A percentile compares a stretch with the other conserved stretches of the same genome.
Conservation (phyloP, 2,797 vertebrate genomes). For the Loris lydekkerianus region DNA sequence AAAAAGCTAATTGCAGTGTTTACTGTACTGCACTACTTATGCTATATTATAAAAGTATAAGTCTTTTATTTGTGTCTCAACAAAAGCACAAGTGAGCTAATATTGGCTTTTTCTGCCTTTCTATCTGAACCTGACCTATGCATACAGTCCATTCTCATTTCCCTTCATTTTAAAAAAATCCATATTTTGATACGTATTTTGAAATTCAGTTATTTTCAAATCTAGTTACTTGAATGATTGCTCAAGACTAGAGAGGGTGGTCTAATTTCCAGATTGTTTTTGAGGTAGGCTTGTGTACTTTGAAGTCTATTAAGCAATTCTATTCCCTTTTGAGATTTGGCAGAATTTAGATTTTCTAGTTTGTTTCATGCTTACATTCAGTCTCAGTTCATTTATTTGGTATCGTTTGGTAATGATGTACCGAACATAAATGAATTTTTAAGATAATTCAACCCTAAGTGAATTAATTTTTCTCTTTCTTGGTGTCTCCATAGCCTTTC, state of each 20-base stretch:
- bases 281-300: background rate
- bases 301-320: constrained; percentile 28
- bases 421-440: constrained; percentile 39
- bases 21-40: background rate
- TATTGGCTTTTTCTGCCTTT: background rate
- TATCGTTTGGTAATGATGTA: background rate
- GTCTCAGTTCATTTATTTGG: constrained; percentile 2
- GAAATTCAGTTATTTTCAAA: background rate
- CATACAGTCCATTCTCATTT: background rate
- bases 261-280: constrained; percentile 6
- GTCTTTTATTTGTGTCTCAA: constrained; percentile 24
- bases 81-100: background rate
- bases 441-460: background rate
- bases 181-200: background rate
- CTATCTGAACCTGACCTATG: background rate
- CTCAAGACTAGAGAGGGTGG: background rate
- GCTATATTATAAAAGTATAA: background rate
- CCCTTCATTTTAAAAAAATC: background rate
- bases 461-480: background rate
- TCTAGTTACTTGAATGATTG: background rate
- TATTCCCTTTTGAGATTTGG: constrained; percentile 8
- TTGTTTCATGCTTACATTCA: constrained; percentile 59
- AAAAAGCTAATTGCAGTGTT: background rate
- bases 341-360: constrained; percentile 47
- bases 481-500: background rate